A percentile compares a stretch with the other conserved stretches of the same genome.
Conservation (phyloP, 2,113 vertebrate genomes). For the Paradoxurus hermaphroditus region DNA sequence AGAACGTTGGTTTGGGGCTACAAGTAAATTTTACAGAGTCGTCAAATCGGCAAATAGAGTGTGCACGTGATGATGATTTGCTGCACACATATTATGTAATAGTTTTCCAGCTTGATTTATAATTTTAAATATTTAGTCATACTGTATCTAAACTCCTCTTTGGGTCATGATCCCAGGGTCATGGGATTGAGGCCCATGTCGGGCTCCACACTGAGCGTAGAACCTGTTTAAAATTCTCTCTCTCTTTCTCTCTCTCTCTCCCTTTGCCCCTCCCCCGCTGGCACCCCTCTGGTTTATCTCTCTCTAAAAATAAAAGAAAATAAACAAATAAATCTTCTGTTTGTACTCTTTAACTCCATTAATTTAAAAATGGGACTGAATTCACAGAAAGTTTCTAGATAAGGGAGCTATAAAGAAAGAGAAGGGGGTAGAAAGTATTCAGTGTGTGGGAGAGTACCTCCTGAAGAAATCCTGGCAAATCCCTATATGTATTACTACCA, state of each 20-base stretch:
- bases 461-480: neutral
- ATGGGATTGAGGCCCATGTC: no score
- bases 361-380: neutral
- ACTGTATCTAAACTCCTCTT: neutral
- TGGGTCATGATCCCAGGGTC: neutral
- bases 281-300: no score
- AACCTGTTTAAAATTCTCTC: no score
- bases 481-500: neutral
- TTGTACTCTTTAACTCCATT: neutral
- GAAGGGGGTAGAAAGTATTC: neutral
- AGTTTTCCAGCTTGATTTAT: neutral
- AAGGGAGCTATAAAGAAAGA: neutral
- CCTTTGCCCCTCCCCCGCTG: no score
- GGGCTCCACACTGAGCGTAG: no score
- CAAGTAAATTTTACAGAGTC: neutral
- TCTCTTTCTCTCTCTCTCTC: no score
- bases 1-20: neutral
- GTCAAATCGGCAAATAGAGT: neutral
- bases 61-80: neutral
- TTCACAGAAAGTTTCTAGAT: neutral
- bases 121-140: neutral
- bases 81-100: neutral
- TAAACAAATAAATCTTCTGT: neutral
- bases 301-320: no score
- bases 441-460: rapidly evolving